Base-by-base conservation (phyloP, 2,888 invertebrate species). In the Eledone cirrhosa region DNA sequence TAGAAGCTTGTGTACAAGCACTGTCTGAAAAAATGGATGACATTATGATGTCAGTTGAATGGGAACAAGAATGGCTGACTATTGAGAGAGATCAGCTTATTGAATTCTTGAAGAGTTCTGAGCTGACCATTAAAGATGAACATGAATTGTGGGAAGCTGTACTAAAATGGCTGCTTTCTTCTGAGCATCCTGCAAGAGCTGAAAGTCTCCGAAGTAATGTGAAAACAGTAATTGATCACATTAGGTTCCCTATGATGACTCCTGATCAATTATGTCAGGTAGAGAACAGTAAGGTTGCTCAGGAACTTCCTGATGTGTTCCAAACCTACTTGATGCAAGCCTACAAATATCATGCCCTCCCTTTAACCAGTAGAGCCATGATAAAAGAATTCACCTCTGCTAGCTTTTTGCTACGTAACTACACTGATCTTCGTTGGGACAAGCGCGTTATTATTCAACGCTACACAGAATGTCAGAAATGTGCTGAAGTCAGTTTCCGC, bases 241-340 rank as follows among this genome's bases (percentile, higher is more conserved):
- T 97, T 80, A 92, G 95, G 84, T 98, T 98, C 91, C 96, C 98
- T 0, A 97, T 97, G 97, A 98, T 98, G 97, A 94, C 96, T 22
- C 96, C 97, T 0, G 93, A 95, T 78, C 96, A 98, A 90, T 90
- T 98, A 83, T 95, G 96, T 5, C 94, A 95, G 88, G 91, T 98
- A 31, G 92, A 98, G 78, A 92, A 95, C 22, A 94, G 94, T 24
- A 95, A 96, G 0, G 91, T 98, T 11, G 94, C 95, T 2, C 94
- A 94, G 86, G 94, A 86, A 74, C 86, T 90, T 81, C 86, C 87
- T 22, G 87, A 88, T 22, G 82, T 90, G 29, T 90, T 91, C 82
- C 89, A 89, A 79, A 88, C 89, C 4, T 86, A 88, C 78, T 86
- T 91, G 65, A 86, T 91, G 81, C 81, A 86, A 67, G 91, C 92